A percentile compares a stretch with the other conserved stretches of the same genome.
Conservation (phyloP, 2,797 vertebrate species). For the Centroberyx gerrardi region DNA sequence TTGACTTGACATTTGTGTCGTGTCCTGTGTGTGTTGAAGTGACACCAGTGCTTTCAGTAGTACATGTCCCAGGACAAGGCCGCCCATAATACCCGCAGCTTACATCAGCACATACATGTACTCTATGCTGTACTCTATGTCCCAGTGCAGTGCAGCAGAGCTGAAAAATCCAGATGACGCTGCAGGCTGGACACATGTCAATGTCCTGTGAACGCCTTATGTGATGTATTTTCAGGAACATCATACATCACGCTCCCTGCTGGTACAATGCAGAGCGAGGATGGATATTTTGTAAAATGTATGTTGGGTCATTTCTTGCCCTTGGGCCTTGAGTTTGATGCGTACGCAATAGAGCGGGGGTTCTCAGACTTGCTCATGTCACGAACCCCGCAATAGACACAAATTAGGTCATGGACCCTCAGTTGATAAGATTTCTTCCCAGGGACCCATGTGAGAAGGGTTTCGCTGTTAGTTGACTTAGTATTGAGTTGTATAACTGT, state of each 20-base stretch:
- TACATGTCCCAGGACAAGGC: slow-evolving; percentile 5
- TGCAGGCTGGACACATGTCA: slow-evolving; percentile 13
- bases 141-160: background rate
- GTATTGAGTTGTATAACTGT: too few species aligned
- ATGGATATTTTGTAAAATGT: too few species aligned
- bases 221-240: slow-evolving; percentile 1
- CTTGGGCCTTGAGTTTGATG: too few species aligned
- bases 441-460: too few species aligned
- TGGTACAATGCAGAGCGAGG: too few species aligned
- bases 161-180: slow-evolving; percentile 34
- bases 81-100: slow-evolving; percentile 35
- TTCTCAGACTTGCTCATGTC: too few species aligned
- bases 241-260: background rate
- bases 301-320: too few species aligned
- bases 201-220: background rate
- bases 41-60: slow-evolving; percentile 1
- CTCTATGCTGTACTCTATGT: background rate
- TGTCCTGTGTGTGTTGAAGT: slow-evolving; percentile 15
- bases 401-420: too few species aligned
- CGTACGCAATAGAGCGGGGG: too few species aligned
- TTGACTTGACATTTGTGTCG: background rate
- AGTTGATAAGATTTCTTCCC: too few species aligned
- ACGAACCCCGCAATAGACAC: too few species aligned
- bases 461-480: too few species aligned
- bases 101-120: slow-evolving; percentile 44